Evolutionary conservation across 2,113 vertebrate genomes (phyloP).

Genomic region (Colinus virginianus): DNA sequence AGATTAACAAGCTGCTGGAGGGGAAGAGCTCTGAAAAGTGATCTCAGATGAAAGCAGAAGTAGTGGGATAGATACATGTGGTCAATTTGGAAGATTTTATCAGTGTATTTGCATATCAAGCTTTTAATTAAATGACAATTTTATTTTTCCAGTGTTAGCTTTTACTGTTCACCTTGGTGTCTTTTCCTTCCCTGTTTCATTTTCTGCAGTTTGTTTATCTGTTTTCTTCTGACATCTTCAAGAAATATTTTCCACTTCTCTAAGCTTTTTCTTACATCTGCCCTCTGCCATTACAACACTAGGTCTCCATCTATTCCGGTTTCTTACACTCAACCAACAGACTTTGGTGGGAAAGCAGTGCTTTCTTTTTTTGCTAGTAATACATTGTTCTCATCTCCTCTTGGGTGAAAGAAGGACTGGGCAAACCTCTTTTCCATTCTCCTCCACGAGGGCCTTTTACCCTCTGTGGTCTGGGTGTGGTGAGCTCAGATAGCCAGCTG

Average conservation of each 20-base stretch:
- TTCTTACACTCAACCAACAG: neutral
- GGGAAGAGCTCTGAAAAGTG: neutral
- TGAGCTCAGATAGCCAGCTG: conserved; percentile 58
- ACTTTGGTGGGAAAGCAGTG: neutral
- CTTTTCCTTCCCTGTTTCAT: neutral
- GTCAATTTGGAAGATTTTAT: neutral
- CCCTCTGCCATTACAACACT: neutral
- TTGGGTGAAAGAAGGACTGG: neutral
- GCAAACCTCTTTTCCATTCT: conserved; percentile 37
- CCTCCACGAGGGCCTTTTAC: neutral
- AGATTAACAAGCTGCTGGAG: neutral
- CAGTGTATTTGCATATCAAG: neutral
- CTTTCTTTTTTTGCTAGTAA: neutral
- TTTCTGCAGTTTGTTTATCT: neutral
- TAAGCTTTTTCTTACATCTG: neutral
- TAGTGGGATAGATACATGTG: neutral
- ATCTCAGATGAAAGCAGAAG: neutral
- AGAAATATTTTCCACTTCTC: neutral
- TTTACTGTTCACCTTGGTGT: neutral
- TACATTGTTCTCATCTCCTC: neutral
- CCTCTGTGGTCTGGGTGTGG: conserved; percentile 56
- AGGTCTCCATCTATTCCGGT: neutral
- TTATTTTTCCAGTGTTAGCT: neutral
- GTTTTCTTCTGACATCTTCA: neutral
- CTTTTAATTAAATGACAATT: neutral